Evolutionary conservation across 2,888 invertebrate species (phyloP).

Genomic region (Rhogogaster chlorosoma): DNA sequence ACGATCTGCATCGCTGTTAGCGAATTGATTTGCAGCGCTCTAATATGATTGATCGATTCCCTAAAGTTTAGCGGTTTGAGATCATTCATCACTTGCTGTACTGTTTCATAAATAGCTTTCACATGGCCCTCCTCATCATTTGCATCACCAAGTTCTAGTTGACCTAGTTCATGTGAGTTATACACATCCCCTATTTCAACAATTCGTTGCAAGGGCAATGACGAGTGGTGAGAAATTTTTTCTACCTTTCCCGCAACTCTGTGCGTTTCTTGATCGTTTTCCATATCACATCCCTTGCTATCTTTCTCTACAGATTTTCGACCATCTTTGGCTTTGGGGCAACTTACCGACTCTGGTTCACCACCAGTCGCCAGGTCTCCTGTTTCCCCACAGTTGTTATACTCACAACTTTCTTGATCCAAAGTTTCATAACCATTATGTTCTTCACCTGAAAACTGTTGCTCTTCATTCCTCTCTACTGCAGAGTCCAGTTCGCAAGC

Average conservation of each 20-base stretch:
- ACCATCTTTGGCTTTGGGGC: not conserved
- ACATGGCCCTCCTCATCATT: constrained; percentile 79
- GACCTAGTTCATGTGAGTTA: constrained; percentile 89
- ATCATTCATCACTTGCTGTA: constrained; percentile 95
- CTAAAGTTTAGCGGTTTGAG: constrained; percentile 96
- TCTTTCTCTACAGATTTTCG: not conserved
- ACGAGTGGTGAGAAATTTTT: too few species aligned
- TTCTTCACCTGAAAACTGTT: constrained; percentile 53
- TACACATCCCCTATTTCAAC: too few species aligned
- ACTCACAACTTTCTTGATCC: not conserved
- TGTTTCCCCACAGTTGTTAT: not conserved
- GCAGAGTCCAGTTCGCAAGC: not conserved
- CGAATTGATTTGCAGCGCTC: constrained; percentile 88
- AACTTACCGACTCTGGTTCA: not conserved
- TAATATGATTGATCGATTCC: constrained; percentile 88
- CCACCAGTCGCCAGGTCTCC: not conserved
- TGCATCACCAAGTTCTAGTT: constrained; percentile 78
- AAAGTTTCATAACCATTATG: constrained; percentile 4
- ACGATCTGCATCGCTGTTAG: constrained; percentile 89
- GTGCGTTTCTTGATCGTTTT: too few species aligned
- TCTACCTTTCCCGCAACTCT: too few species aligned
- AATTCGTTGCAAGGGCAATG: too few species aligned
- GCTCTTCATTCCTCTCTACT: not conserved
- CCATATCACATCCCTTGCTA: too few species aligned
- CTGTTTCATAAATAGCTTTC: constrained; percentile 85